Evolutionary conservation across 2,797 vertebrate species (phyloP).

Genomic region (Danionella dracula): DNA sequence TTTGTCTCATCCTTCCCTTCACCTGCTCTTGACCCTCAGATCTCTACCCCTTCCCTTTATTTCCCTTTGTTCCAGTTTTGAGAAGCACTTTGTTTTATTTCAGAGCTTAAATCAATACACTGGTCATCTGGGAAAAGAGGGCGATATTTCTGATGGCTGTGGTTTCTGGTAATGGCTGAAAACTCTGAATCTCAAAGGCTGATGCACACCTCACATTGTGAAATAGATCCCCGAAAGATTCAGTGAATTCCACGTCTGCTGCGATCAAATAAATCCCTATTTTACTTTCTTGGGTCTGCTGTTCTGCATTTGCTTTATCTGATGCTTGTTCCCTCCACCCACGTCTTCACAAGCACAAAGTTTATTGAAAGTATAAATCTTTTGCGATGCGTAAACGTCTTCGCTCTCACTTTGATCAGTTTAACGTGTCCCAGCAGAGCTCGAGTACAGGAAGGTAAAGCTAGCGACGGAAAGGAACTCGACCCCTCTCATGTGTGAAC

Average conservation of each 20-base stretch:
- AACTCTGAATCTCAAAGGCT: constrained; percentile 49
- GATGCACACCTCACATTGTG: no score
- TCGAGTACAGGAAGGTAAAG: neutral
- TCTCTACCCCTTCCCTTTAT: constrained; percentile 22
- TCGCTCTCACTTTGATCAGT: neutral
- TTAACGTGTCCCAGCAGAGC: neutral
- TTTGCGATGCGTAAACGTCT: neutral
- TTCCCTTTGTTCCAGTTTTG: constrained; percentile 30
- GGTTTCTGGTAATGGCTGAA: constrained; percentile 74
- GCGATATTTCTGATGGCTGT: constrained; percentile 66
- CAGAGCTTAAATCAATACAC: constrained; percentile 68
- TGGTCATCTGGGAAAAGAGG: constrained; percentile 45
- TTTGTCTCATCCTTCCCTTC: constrained; percentile 8
- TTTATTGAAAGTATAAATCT: neutral
- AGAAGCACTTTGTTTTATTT: constrained; percentile 57
- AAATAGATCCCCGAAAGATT: no score
- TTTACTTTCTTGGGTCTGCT: no score
- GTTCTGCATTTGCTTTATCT: no score
- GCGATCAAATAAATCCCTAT: no score
- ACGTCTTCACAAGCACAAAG: neutral
- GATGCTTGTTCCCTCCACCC: no score
- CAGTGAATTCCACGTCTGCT: no score
- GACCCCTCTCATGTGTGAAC: no score
- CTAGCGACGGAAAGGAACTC: no score
- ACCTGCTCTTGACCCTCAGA: constrained; percentile 25